Evolutionary conservation across 37 sponge, comb jelly and placozoan genomes (phyloP), one percentile per base, ranked within the genome.

Genomic region (Halichondria panicea): DNA sequence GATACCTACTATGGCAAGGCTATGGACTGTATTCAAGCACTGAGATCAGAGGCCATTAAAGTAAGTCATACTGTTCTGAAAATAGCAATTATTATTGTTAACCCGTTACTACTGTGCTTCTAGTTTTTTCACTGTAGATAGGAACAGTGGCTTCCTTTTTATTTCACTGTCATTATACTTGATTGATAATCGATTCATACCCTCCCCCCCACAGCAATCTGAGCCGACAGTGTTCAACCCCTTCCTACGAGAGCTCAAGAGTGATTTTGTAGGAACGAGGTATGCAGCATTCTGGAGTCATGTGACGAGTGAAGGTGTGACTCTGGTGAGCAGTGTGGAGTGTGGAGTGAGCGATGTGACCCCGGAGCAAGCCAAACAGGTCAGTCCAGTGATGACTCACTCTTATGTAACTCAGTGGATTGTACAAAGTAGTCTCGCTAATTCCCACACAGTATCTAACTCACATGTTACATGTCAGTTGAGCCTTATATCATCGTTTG

Each of bases 1-100:
- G 88, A 92, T 52, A 64, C 65, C 13, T 60, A 74, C 50, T 92
- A 89, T 53, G 63, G 44, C 0, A 96, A 96, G 58, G 90, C 96
- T 8, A 9, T 93, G 61, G 83, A 82, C 25, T 96, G 96, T 41
- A 27, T 96, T 19, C 27, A 52, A 25, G 68, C 77, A 8, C 72
- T 92, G 27, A 71, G 91, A 58, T 63, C 72, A 44, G 93, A 89
- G 44, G 44, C 76, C 31, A 59, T 92, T 15, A 80, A 69, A 77
- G 94, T 88, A 7, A 61, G 83, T 36, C 6, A n/a, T n/a, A n/a
- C n/a, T n/a, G n/a, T n/a, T n/a, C n/a, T n/a, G n/a, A n/a, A 11
- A 11, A 48, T 11, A 11, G 11, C 11, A 15, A 18, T 11, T 15
- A n/a, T n/a, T n/a, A n/a, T n/a, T n/a, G n/a, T n/a, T n/a, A n/a